These are phyloP conservation scores for Bostrychus sinensis DNA, from an alignment of 2,113 vertebrate species.

Conservation along the genomic window DNA sequence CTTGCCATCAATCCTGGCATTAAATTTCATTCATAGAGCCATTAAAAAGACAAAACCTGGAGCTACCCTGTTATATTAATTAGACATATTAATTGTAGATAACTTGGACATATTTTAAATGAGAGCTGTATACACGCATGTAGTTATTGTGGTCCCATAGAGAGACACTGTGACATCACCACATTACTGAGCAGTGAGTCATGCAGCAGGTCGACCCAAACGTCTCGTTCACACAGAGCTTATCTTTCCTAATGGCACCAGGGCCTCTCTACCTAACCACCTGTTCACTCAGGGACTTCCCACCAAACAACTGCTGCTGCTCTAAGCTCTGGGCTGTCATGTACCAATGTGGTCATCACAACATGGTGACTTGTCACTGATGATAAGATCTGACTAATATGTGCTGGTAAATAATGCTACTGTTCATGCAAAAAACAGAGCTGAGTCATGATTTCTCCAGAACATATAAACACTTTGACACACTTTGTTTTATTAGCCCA, in stretches of 20 bases:
- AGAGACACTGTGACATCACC: slow-evolving; percentile 64
- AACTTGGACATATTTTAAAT: too few relatives aligned
- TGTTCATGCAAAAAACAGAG: too few relatives aligned
- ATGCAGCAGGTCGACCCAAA: slow-evolving; percentile 59
- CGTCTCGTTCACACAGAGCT: slow-evolving; percentile 72
- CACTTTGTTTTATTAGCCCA: too few relatives aligned
- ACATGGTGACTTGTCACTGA: background rate
- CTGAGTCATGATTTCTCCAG: too few relatives aligned
- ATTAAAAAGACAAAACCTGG: too few relatives aligned
- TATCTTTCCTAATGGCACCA: slow-evolving; percentile 64
- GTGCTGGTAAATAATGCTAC: too few relatives aligned
- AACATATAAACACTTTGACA: too few relatives aligned
- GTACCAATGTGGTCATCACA: background rate
- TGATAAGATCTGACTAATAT: background rate
- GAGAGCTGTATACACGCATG: background rate
- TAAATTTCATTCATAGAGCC: too few relatives aligned
- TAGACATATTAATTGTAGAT: too few relatives aligned
- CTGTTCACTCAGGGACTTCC: slow-evolving; percentile 18
- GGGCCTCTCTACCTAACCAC: slow-evolving; percentile 14
- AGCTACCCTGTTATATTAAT: too few relatives aligned
- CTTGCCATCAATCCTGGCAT: too few relatives aligned
- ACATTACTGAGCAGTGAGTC: slow-evolving; percentile 70
- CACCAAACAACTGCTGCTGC: background rate
- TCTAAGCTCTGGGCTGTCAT: slow-evolving; percentile 2
- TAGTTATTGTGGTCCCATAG: slow-evolving; percentile 22